These are phyloP conservation scores for Ctenosaura bakeri DNA, from an alignment of 2,797 vertebrate species.

Conservation along the genomic window DNA sequence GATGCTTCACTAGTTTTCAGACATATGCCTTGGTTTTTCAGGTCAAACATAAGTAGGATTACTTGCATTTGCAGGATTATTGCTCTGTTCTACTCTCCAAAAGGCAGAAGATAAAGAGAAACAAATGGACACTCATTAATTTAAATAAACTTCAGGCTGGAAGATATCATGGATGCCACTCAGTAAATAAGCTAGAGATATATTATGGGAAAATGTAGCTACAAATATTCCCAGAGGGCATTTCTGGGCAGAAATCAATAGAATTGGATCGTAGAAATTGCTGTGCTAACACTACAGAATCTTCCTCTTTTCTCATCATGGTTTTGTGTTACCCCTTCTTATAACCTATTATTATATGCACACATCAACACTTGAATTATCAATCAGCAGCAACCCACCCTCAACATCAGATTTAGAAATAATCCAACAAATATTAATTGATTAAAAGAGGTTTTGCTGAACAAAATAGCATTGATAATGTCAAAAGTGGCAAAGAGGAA, in stretches of 20 bases:
- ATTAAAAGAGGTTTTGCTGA: not conserved
- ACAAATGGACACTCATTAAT: not conserved
- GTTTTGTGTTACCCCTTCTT: not conserved
- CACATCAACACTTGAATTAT: not conserved
- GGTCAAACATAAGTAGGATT: not conserved
- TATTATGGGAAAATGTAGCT: not conserved
- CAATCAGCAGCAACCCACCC: not conserved
- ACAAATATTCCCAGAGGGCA: not conserved
- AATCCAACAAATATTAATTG: not conserved
- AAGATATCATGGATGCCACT: not conserved
- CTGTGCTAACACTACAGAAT: not conserved
- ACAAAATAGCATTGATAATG: not conserved
- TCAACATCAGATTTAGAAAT: not conserved
- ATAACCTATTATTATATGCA: not conserved
- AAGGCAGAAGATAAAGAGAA: not conserved
- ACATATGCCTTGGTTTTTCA: not conserved
- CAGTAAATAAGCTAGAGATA: not conserved
- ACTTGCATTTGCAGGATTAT: not conserved
- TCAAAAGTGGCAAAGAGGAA: not conserved
- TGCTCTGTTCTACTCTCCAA: not conserved
- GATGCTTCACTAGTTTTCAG: slow-evolving; percentile 20
- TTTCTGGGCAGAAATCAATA: not conserved
- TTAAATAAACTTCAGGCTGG: not conserved
- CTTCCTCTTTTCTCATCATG: not conserved
- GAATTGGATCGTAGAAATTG: not conserved